phyloP scores from a whole-genome alignment of 2,797 vertebrate species.

The Bovichtus variegatus region DNA sequence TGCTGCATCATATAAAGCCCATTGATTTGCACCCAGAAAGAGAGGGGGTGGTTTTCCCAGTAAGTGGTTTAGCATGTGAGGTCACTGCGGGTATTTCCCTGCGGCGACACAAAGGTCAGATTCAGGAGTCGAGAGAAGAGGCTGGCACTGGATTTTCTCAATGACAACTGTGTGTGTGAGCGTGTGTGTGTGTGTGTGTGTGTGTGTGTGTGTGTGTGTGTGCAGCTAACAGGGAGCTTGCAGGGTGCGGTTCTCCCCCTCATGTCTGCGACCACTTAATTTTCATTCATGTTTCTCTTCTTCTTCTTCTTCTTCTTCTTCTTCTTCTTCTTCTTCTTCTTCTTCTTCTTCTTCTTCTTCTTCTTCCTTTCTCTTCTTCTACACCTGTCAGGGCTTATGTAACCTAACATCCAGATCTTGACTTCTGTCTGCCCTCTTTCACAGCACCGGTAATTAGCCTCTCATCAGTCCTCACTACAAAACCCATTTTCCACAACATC shows the following conservation, averaged over 20 bases:
- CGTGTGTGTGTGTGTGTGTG: background rate
- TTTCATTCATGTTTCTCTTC: background rate
- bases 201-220: background rate
- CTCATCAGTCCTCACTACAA: slow-evolving; percentile 55
- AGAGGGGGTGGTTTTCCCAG: slow-evolving; percentile 49
- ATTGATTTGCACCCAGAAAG: slow-evolving; percentile 41
- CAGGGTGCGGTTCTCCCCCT: slow-evolving; percentile 33
- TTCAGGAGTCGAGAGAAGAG: slow-evolving; percentile 31
- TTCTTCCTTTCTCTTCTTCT: slow-evolving; percentile 24
- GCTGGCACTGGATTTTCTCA: slow-evolving; percentile 14
- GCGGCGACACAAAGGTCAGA: slow-evolving; percentile 62
- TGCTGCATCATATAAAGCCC: slow-evolving; percentile 35
- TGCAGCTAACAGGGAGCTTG: slow-evolving; percentile 10
- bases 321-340: slow-evolving; percentile 22
- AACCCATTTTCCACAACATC: slow-evolving; percentile 35
- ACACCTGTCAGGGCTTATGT: slow-evolving; percentile 65
- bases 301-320: slow-evolving; percentile 12
- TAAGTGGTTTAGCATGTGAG: slow-evolving; percentile 36
- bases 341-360: slow-evolving; percentile 1
- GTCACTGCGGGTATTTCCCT: slow-evolving; percentile 58
- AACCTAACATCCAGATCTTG: slow-evolving; percentile 58
- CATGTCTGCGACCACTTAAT: slow-evolving; percentile 24
- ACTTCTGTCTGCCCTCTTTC: slow-evolving; percentile 46
- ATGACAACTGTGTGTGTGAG: slow-evolving; percentile 15
- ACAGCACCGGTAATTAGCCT: slow-evolving; percentile 54